Evolutionary conservation across 2,113 vertebrate species (phyloP), one percentile per base, ranked within the genome.

Genomic region (Alectura lathami): DNA sequence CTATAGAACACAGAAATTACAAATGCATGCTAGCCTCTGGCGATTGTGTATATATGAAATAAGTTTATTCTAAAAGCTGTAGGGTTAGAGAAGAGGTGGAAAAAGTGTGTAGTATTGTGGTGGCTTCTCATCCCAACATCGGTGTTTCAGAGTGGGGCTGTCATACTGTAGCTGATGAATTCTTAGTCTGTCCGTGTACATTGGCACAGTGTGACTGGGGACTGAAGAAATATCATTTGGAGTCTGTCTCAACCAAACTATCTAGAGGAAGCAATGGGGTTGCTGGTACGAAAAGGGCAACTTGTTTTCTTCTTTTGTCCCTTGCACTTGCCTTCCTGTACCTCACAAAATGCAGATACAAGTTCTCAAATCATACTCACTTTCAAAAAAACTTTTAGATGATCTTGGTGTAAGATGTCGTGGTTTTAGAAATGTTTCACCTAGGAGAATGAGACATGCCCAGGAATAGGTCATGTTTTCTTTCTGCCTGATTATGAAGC

Each of bases 1-100:
- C 83, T 82, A 4, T 79, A 72, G 93, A 90, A 86, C 69, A 42
- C 62, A 77, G 56, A 91, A 96, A 93, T 93, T 83, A 94, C 83
- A 84, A 93, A 91, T 83, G 89, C 66, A 56, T 34, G 40, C 56
- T 59, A 68, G 27, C 38, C 82, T 57, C 74, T 75, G 34, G 80
- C 63, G 86, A 78, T 48, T 32, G 8, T 62, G 16, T 29, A 32
- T 81, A 63, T 29, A 32, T 81, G 66, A 78, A 89, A 48, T 56
- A 85, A 54, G 34, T 92, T 93, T 73, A 54, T 88, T 73, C 29
- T 79, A 42, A 93, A 93, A 88, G 51, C 60, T 53, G 20, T 64
- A 80, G 60, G 48, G 83, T 90, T 59, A 81, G 17, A 34, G 43
- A 80, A 62, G 38, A 81, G 38, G 30, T 69, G 29, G 76, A 23